Percentiles rank a stretch among this genome's conserved stretches.
Evolutionary conservation across 2,113 vertebrate genomes (phyloP).

Genomic region (Xenotilapia leptura): DNA sequence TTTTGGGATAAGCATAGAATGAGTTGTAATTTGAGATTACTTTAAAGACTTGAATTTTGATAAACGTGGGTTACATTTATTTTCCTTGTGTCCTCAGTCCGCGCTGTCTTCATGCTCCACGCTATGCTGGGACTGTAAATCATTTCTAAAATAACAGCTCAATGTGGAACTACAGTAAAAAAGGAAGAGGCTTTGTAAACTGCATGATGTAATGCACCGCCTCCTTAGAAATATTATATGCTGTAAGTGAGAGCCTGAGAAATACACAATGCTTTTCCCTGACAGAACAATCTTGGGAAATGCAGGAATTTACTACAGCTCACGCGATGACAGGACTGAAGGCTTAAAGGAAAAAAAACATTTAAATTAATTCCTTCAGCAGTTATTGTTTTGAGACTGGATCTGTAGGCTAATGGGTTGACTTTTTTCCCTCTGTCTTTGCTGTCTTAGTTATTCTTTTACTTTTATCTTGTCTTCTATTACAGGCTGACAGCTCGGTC

Average conservation of each 20-base stretch:
- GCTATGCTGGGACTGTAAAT: neutral
- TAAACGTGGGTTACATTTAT: neutral
- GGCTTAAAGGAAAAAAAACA: neutral
- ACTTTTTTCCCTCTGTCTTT: neutral
- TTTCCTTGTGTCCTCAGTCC: neutral
- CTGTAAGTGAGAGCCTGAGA: constrained; percentile 22
- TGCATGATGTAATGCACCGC: constrained; percentile 26
- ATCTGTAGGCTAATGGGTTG: neutral
- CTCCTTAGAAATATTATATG: constrained; percentile 6
- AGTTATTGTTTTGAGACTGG: neutral
- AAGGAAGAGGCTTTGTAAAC: neutral
- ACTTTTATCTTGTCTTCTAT: neutral
- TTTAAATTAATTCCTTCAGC: neutral
- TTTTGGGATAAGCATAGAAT: neutral
- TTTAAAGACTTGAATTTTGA: neutral
- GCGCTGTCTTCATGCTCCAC: neutral
- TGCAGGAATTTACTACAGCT: constrained; percentile 18
- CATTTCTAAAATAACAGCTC: neutral
- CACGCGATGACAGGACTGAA: neutral
- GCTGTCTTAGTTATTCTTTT: neutral
- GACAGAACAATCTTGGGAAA: constrained; percentile 60
- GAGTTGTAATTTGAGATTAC: neutral
- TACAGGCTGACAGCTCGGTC: neutral
- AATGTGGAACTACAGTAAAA: neutral
- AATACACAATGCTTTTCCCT: neutral